These are phyloP conservation scores for Heteronetta atricapilla DNA, from an alignment of 2,113 vertebrate genomes.

Conservation along the genomic window DNA sequence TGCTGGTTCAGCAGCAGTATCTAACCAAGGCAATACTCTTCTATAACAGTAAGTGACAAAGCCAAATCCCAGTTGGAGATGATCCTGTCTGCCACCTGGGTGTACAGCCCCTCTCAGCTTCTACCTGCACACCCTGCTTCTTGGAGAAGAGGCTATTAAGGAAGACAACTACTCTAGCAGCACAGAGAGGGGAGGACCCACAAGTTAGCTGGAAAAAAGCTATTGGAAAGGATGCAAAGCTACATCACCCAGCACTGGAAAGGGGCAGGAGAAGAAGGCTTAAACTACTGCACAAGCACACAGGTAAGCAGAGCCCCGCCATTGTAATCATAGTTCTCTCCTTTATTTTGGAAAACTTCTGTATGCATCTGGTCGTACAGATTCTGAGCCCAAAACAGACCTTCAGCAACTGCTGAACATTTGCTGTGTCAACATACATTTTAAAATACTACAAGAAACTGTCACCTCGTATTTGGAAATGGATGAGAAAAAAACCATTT, in stretches of 20 bases:
- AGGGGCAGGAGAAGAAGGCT: not conserved
- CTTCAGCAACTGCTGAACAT: rapidly evolving
- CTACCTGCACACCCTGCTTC: not conserved
- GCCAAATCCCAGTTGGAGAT: not conserved
- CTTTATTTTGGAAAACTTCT: not conserved
- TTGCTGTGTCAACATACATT: not conserved
- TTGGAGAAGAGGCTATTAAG: not conserved
- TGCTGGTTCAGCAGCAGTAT: not conserved
- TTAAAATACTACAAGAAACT: not conserved
- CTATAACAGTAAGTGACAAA: not conserved
- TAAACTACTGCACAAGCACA: not conserved
- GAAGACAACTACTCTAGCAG: not conserved
- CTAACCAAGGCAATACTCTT: not conserved
- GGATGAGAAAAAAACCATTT: not conserved
- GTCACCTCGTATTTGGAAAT: not conserved
- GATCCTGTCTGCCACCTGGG: not conserved
- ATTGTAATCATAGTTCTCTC: not conserved
- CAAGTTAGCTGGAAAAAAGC: not conserved
- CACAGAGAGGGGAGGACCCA: not conserved
- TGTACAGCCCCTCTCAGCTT: not conserved
- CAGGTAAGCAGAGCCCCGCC: not conserved
- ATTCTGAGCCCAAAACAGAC: not conserved
- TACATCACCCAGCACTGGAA: not conserved
- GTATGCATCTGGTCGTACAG: not conserved
- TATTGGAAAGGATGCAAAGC: not conserved